Evolutionary conservation across 2,888 invertebrate species (phyloP).

Genomic region (Petrolisthes manimaculis): DNA sequence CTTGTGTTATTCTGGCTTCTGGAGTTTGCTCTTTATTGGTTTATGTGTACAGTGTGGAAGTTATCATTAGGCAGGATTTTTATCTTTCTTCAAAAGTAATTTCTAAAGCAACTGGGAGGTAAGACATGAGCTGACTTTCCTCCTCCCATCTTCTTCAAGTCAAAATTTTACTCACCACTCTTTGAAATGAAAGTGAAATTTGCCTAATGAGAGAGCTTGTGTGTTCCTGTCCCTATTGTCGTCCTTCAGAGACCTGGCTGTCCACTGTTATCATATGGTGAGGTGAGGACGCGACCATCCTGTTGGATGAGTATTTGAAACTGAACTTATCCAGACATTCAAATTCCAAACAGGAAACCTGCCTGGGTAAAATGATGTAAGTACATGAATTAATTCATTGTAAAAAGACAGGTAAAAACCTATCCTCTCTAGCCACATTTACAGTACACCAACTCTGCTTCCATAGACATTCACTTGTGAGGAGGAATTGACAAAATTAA

Average conservation of each 20-base stretch:
- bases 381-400: no score
- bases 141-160: constrained; percentile 18
- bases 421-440: no score
- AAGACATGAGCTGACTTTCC: background rate
- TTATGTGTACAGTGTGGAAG: constrained; percentile 10
- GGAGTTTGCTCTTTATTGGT: constrained; percentile 21
- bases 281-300: constrained; percentile 37
- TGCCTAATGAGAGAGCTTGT: constrained; percentile 46
- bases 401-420: no score
- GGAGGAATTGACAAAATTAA: no score
- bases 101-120: background rate
- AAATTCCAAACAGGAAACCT: no score
- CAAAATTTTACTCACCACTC: background rate
- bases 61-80: constrained; percentile 37
- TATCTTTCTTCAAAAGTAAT: constrained; percentile 9
- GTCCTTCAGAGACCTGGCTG: constrained; percentile 29
- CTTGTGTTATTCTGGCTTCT: constrained; percentile 27
- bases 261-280: constrained; percentile 41
- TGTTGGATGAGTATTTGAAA: background rate
- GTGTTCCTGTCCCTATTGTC: constrained; percentile 44
- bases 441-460: no score
- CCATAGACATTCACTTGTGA: no score
- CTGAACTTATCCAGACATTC: no score
- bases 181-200: constrained; percentile 34
- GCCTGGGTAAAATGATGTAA: no score